A percentile compares a stretch with the other conserved stretches of the same genome.
These are phyloP conservation scores for Fopius arisanus DNA, from an alignment of 1,140 invertebrate genomes.

Conservation along the genomic window DNA sequence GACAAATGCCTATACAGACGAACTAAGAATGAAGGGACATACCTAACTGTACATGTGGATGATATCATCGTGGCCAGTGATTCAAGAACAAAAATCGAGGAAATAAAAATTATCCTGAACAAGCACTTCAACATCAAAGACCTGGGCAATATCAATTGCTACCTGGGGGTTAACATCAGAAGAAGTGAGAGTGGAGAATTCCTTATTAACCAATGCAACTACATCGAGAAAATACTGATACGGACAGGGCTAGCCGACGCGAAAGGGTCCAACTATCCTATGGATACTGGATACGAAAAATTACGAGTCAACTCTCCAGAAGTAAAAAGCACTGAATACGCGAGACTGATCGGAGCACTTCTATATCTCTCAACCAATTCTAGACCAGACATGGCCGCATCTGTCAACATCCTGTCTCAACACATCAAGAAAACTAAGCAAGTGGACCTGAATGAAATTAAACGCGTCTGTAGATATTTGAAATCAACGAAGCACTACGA, in stretches of 20 bases:
- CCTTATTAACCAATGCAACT: background rate
- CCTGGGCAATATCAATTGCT: slow-evolving; percentile 15
- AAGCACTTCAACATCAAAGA: slow-evolving; percentile 16
- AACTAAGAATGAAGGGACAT: background rate
- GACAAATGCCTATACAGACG: slow-evolving; percentile 10
- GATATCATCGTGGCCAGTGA: slow-evolving; percentile 20
- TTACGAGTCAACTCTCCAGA: slow-evolving; percentile 10
- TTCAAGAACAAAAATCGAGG: slow-evolving; percentile 9
- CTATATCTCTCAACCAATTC: slow-evolving; percentile 48
- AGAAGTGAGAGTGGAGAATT: background rate
- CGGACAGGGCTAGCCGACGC: background rate
- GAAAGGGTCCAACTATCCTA: slow-evolving; percentile 15
- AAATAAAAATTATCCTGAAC: background rate
- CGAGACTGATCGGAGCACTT: slow-evolving; percentile 26
- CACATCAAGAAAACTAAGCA: slow-evolving; percentile 38
- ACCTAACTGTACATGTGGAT: slow-evolving; percentile 26
- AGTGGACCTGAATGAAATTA: slow-evolving; percentile 46
- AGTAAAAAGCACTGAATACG: too few species aligned
- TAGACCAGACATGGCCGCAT: slow-evolving; percentile 51
- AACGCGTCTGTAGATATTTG: slow-evolving; percentile 49
- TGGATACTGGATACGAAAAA: slow-evolving; percentile 25
- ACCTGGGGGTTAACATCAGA: background rate
- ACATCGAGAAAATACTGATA: background rate
- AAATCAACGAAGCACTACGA: slow-evolving; percentile 25
- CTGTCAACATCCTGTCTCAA: slow-evolving; percentile 43